Evolutionary conservation across 2,113 vertebrate species (phyloP), one percentile per base, ranked within the genome.

Genomic region (Arvicanthis niloticus): DNA sequence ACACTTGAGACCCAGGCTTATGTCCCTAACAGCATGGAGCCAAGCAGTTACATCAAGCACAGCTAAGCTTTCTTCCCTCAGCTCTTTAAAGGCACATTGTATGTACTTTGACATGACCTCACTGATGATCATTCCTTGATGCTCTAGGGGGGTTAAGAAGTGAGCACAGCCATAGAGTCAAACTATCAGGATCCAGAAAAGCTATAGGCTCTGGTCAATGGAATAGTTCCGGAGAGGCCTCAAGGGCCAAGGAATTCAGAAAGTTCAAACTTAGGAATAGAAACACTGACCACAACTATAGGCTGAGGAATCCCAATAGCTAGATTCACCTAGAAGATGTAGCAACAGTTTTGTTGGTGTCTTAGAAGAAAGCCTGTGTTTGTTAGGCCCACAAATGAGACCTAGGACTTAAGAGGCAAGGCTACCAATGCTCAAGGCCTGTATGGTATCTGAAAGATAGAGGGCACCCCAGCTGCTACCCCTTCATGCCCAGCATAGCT

Each of bases 301-400:
- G 11, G 1, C 65, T 51, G 19, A 70, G 45, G 45, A 87, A 21
- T 31, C 48, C 31, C 6, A 68, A 68, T 9, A 51, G 5, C 31
- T 26, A 53, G 34, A 53, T n/a, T 6, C 7, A 24, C 45, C 9
- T 13, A 12, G 11, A 37, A 15, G 10, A 7, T 53, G 3, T 37
- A 51, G 0, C 11, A 24, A 11, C 19, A 72, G 6, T 5, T 10
- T 24, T 51, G 22, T 51, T 4, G 1, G 13, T n/a, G 22, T n/a
- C 48, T 88, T n/a, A 53, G 48, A 53, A 40, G 48, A 53, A 70
- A 40, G 17, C 34, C 37, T 56, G 22, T 29, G 7, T 72, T 65
- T 88, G 7, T 9, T 17, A 56, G 8, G 22, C 2, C 48, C 22
- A 56, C 22, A 2, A 0, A 72, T n/a, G 34, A 56, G 11, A n/a